These are phyloP conservation scores for Hemiprocne comata DNA, from an alignment of 2,113 vertebrate species.

Conservation along the genomic window DNA sequence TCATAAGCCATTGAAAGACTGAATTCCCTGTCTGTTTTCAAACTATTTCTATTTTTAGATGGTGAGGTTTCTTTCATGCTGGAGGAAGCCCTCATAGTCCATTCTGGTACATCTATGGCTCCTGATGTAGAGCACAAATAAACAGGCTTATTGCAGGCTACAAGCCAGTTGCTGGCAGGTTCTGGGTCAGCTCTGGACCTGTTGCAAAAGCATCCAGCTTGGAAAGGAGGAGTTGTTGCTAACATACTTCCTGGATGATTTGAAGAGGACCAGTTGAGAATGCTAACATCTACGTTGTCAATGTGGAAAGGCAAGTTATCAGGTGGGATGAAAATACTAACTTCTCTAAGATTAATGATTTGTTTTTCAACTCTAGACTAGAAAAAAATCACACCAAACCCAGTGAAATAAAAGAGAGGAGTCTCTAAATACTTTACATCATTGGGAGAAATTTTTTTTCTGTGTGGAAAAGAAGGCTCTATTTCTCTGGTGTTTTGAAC, in stretches of 20 bases:
- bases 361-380: not conserved
- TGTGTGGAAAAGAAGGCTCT: not conserved
- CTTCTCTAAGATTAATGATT: not conserved
- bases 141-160: not conserved
- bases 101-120: not conserved
- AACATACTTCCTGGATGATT: not conserved
- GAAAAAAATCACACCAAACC: not conserved
- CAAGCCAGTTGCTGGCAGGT: not conserved
- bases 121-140: not conserved
- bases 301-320: not conserved
- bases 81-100: not conserved
- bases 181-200: not conserved
- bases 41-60: not conserved
- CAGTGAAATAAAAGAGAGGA: not conserved
- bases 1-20: not conserved
- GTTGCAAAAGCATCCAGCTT: not conserved
- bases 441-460: not conserved
- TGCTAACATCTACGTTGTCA: not conserved
- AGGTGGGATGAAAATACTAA: not conserved
- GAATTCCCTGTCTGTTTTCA: not conserved
- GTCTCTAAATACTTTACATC: not conserved
- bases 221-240: not conserved
- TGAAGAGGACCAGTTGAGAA: not conserved
- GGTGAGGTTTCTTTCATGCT: not conserved
- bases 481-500: not conserved